Evolutionary conservation across 1,140 invertebrate species (phyloP).

Genomic region (Hydropsyche tenuis): DNA sequence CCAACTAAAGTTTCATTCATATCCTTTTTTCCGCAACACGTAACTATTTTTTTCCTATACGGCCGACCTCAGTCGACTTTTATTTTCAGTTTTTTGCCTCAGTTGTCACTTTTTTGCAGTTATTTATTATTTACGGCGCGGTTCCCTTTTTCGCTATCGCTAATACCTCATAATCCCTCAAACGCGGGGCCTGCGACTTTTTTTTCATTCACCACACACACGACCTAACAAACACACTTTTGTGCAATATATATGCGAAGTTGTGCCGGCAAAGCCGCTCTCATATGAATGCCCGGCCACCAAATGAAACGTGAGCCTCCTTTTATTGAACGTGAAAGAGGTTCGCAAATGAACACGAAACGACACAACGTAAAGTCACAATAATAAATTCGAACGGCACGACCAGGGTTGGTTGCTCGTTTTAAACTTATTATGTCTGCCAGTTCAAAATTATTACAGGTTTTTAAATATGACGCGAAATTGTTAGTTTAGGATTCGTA

Average conservation of each 20-base stretch:
- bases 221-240: background rate
- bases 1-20: too few species aligned
- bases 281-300: conserved; percentile 3
- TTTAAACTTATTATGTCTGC: too few species aligned
- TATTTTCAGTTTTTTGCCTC: background rate
- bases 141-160: conserved; percentile 24
- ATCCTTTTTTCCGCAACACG: too few species aligned
- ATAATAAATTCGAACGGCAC: conserved; percentile 39
- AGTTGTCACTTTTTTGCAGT: conserved; percentile 25
- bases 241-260: too few species aligned
- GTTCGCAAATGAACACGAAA: conserved; percentile 44
- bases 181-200: background rate
- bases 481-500: too few species aligned
- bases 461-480: too few species aligned
- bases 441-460: too few species aligned
- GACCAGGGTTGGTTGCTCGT: background rate
- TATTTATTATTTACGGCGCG: conserved; percentile 32
- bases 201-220: background rate
- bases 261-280: background rate
- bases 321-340: conserved; percentile 44
- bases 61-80: too few species aligned
- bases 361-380: conserved; percentile 42
- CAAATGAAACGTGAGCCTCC: conserved; percentile 21
- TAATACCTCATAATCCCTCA: conserved; percentile 42
- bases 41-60: too few species aligned